Evolutionary conservation across 1,140 invertebrate genomes (phyloP).

Genomic region (Bombus vancouverensis): DNA sequence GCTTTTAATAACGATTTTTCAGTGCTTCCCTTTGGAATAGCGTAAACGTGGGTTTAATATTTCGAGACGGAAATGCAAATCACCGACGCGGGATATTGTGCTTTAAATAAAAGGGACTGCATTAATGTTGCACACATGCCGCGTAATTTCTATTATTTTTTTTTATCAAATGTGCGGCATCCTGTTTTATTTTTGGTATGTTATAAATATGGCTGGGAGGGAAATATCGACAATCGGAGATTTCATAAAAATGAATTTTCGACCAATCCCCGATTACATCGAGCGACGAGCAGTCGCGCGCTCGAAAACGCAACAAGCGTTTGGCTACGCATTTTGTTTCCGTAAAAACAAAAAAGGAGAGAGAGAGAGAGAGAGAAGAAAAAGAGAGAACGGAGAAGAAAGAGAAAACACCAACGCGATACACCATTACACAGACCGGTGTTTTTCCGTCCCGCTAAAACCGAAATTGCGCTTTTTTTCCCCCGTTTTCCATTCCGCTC

Average conservation of each 20-base stretch:
- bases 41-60: not conserved
- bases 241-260: conserved; percentile 63
- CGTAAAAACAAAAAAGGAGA: not conserved
- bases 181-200: not conserved
- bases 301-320: conserved; percentile 10
- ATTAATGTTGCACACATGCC: not conserved
- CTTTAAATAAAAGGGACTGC: conserved; percentile 17
- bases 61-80: conserved; percentile 14
- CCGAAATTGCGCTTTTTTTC: conserved; percentile 26
- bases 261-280: conserved; percentile 47
- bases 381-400: not conserved
- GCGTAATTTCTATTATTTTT: conserved; percentile 23
- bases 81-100: not conserved
- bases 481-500: not conserved
- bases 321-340: conserved; percentile 54
- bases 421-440: conserved; percentile 33
- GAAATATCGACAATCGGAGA: conserved; percentile 53
- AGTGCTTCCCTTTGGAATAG: not conserved
- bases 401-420: conserved; percentile 36
- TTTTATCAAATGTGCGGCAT: conserved; percentile 15
- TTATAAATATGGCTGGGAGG: conserved; percentile 9
- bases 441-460: conserved; percentile 1
- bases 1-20: conserved; percentile 9
- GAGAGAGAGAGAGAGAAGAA: no score
- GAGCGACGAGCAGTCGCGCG: conserved; percentile 8